Evolutionary conservation across 2,797 vertebrate genomes (phyloP).

Genomic region (Simalia tracyae): DNA sequence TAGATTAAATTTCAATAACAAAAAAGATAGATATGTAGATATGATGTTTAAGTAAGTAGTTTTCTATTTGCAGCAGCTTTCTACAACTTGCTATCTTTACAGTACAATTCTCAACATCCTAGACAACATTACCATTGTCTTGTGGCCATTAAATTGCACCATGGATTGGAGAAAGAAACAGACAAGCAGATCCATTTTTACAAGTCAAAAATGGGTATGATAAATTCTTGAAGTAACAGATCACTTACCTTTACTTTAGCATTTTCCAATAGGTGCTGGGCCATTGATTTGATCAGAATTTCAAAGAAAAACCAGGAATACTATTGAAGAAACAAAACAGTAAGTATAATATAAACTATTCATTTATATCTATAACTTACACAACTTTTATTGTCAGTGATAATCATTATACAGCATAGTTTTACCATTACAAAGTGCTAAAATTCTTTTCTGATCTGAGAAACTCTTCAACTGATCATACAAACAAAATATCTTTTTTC

Average conservation of each 20-base stretch:
- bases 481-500: neutral
- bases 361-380: neutral
- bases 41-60: neutral
- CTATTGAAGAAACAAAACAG: conserved; percentile 72
- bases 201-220: neutral
- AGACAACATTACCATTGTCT: neutral
- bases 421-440: neutral
- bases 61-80: neutral
- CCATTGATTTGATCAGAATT: conserved; percentile 97
- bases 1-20: neutral
- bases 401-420: neutral
- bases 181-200: neutral
- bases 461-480: neutral
- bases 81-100: neutral
- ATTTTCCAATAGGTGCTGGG: conserved; percentile 94
- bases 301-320: conserved; percentile 99
- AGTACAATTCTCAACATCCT: neutral
- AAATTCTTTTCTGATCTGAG: neutral
- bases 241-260: conserved; percentile 91
- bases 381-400: neutral
- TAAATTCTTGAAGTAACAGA: neutral
- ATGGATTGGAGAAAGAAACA: neutral
- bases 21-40: neutral
- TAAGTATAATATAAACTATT: neutral
- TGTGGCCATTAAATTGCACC: neutral